phyloP scores from a whole-genome alignment of 2,113 vertebrate genomes.

The Pterocles burchelli region DNA sequence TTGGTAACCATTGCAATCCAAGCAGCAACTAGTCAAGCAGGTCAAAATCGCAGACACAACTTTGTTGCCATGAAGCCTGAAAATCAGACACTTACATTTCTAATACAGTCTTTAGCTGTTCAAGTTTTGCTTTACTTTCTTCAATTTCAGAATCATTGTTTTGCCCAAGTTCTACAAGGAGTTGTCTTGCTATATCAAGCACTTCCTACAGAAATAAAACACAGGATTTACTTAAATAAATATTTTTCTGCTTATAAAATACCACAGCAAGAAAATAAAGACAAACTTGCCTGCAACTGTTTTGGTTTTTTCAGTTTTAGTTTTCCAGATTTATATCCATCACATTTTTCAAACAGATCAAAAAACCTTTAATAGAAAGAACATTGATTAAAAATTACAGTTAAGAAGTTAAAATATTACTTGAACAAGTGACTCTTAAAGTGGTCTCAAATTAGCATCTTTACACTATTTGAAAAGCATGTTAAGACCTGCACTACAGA shows the following conservation, averaged over 20 bases:
- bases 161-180: constrained; percentile 86
- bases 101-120: constrained; percentile 90
- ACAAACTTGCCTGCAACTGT: constrained; percentile 82
- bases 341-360: constrained; percentile 91
- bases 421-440: not conserved
- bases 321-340: constrained; percentile 89
- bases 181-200: constrained; percentile 87
- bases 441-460: not conserved
- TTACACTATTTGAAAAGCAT: not conserved
- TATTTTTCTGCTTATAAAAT: not conserved
- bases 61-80: not conserved
- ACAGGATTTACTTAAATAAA: not conserved
- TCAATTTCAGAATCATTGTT: constrained; percentile 92
- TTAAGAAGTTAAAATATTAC: not conserved
- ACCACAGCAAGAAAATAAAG: not conserved
- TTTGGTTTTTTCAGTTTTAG: constrained; percentile 90
- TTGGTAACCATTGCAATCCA: not conserved
- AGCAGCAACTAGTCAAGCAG: not conserved
- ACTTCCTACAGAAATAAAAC: constrained; percentile 79
- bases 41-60: not conserved
- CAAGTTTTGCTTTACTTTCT: constrained; percentile 91
- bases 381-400: not conserved
- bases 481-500: not conserved
- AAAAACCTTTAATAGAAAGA: constrained; percentile 81
- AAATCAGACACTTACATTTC: constrained; percentile 83